phyloP scores from a whole-genome alignment of 2,888 invertebrate species.

The Drosophila borealis region DNA sequence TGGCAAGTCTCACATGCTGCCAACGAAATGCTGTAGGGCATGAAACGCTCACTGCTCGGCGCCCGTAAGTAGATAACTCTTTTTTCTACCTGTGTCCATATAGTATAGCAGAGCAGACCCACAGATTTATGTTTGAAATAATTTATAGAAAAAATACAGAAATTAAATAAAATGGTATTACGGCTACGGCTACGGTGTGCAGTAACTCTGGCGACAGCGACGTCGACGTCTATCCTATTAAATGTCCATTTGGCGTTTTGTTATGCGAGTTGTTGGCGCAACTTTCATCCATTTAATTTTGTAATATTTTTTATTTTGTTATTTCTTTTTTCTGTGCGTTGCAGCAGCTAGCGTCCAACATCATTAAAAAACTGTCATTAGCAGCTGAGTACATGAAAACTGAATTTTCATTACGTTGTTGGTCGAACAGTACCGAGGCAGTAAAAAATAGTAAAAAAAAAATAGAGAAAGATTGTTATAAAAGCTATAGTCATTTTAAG shows the following conservation, averaged over 20 bases:
- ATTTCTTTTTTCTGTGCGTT: slow-evolving; percentile 15
- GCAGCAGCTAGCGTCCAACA: slow-evolving; percentile 62
- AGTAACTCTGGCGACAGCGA: slow-evolving; percentile 15
- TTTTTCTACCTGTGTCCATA: slow-evolving; percentile 19
- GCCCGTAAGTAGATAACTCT: slow-evolving; percentile 29
- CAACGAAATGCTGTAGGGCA: slow-evolving; percentile 16
- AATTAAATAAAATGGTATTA: slow-evolving; percentile 76
- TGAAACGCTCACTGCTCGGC: not conserved
- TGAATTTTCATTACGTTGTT: slow-evolving; percentile 75
- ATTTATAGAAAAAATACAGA: slow-evolving; percentile 73
- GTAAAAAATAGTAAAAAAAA: slow-evolving; percentile 26
- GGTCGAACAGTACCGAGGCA: slow-evolving; percentile 26
- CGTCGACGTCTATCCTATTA: slow-evolving; percentile 76
- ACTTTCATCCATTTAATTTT: slow-evolving; percentile 77
- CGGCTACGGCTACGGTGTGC: slow-evolving; percentile 22
- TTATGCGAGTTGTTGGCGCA: slow-evolving; percentile 71
- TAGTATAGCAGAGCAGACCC: slow-evolving; percentile 30
- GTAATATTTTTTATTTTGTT: slow-evolving; percentile 43
- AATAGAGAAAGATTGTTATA: slow-evolving; percentile 35
- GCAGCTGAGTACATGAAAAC: slow-evolving; percentile 79
- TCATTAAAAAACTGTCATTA: slow-evolving; percentile 82
- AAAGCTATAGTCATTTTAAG: slow-evolving; percentile 60
- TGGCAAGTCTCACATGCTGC: not conserved
- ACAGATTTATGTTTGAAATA: slow-evolving; percentile 75
- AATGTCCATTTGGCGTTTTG: slow-evolving; percentile 77